Evolutionary conservation across 2,888 invertebrate genomes (phyloP).

Genomic region (Xiphydria camelus): DNA sequence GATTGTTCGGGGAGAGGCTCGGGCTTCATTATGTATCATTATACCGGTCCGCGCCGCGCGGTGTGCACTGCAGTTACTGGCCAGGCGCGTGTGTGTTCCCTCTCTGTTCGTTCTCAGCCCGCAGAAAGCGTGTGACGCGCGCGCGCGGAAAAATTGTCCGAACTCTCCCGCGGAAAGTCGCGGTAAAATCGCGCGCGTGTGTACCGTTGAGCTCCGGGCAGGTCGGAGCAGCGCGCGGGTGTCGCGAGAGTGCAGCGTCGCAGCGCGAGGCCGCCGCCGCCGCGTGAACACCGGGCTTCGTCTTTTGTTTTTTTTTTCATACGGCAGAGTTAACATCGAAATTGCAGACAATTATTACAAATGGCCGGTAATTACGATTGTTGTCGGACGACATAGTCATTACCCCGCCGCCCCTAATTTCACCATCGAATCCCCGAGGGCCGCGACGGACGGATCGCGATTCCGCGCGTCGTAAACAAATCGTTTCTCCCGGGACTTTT

Average conservation of each 20-base stretch:
- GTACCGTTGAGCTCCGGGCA: not conserved
- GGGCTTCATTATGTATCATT: constrained; percentile 59
- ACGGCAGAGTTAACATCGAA: constrained; percentile 14
- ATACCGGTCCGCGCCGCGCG: constrained; percentile 59
- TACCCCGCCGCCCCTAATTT: constrained; percentile 12
- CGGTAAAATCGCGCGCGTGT: too few relatives aligned
- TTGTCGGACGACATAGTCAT: constrained; percentile 17
- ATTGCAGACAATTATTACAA: constrained; percentile 25
- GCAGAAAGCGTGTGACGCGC: constrained; percentile 3
- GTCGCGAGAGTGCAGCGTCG: too few relatives aligned
- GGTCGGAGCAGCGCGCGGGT: too few relatives aligned
- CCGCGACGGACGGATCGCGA: constrained; percentile 21
- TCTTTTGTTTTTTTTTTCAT: not conserved
- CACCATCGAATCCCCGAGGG: too few relatives aligned
- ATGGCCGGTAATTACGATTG: constrained; percentile 22
- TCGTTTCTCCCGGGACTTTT: not conserved
- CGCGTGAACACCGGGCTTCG: too few relatives aligned
- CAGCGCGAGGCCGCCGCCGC: too few relatives aligned
- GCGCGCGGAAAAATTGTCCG: not conserved
- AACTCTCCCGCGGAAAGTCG: not conserved
- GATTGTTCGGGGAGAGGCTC: constrained; percentile 54
- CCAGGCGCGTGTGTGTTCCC: constrained; percentile 51
- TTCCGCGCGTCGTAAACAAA: not conserved
- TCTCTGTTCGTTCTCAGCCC: constrained; percentile 22
- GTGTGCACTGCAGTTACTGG: constrained; percentile 57